These are phyloP conservation scores for Seira sanloemensis DNA, from an alignment of 2,888 invertebrate genomes.

Conservation along the genomic window DNA sequence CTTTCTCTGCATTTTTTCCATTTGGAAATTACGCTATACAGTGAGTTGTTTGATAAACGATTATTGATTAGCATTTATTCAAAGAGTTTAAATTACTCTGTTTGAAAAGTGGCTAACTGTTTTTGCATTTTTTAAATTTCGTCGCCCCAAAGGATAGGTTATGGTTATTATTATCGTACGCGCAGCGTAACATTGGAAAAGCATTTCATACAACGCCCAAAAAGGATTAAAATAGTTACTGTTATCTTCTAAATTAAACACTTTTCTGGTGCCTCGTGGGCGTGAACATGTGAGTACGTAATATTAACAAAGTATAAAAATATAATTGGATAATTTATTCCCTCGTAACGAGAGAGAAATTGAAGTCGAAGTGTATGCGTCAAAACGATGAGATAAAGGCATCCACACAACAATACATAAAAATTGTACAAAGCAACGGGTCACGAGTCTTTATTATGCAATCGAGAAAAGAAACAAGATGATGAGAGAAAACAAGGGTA, in stretches of 20 bases:
- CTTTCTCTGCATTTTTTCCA: neutral
- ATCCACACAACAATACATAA: too few relatives aligned
- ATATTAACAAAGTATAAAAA: neutral
- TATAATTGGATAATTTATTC: conserved; percentile 4
- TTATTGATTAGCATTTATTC: too few relatives aligned
- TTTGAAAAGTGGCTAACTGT: neutral
- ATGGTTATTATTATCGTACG: conserved; percentile 33
- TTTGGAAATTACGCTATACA: too few relatives aligned
- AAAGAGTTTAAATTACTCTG: too few relatives aligned
- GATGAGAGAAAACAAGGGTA: conserved; percentile 14
- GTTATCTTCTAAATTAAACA: neutral
- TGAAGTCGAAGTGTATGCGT: neutral
- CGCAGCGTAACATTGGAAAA: neutral
- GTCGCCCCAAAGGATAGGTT: conserved; percentile 35
- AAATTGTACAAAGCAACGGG: conserved; percentile 20
- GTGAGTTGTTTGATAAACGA: too few relatives aligned
- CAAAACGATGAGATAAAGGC: neutral
- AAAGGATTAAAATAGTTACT: conserved; percentile 6
- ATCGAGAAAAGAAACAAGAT: conserved; percentile 12
- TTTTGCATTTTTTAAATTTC: neutral
- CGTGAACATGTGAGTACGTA: neutral
- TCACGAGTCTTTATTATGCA: conserved; percentile 28
- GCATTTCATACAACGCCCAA: conserved; percentile 28
- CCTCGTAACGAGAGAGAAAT: conserved; percentile 4
- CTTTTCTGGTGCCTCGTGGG: neutral